Base-by-base conservation (phyloP, 1,140 invertebrate genomes). In the Cotesia vestalis region DNA sequence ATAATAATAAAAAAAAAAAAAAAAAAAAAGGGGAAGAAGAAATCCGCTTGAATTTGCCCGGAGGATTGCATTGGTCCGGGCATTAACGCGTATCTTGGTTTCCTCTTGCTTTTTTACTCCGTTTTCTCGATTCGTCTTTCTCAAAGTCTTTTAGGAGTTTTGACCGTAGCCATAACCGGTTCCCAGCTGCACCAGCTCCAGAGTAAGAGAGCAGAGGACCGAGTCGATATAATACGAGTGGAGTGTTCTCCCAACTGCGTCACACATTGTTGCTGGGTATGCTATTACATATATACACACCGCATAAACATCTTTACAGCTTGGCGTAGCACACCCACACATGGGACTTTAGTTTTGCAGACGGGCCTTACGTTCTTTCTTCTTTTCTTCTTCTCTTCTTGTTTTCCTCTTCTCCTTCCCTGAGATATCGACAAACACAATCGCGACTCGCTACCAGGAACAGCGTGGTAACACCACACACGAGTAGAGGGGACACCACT, bases 101-200 rank as follows among this genome's bases (percentile, higher is more conserved):
- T 36, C 69, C 67, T 69, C 67, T 66, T 59, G 14, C 17, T 66
- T 51, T 38, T 53, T 68, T 38, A 38, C 14, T 11, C 40, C 11
- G 27, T 38, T 67, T 60, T 53, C 57, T 66, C 60, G 57, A 64
- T 74, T 74, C n/a, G 66, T 64, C 63, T 38, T 27, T 27, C 27
- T 27, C 27, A 27, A 66, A 76, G 69, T 81, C 81, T 84, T 84
- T 84, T 84, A 82, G 80, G 81, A 78, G 81, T 78, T 67, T 38
- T 79, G 76, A 76, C 77, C 77, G 80, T 76, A 75, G 77, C 83
- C 78, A 83, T 83, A 84, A 84, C 82, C 82, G 82, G 81, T 84
- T 84, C 81, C 81, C 82, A 82, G 82, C 82, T 84, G 82, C 81
- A 81, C 78, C 77, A 80, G 77, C 75, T 74, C 70, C 34, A 4